A percentile compares a stretch with the other conserved stretches of the same genome.
Evolutionary conservation across 2,888 invertebrate genomes (phyloP).

Genomic region (Neoitamus cyanurus): DNA sequence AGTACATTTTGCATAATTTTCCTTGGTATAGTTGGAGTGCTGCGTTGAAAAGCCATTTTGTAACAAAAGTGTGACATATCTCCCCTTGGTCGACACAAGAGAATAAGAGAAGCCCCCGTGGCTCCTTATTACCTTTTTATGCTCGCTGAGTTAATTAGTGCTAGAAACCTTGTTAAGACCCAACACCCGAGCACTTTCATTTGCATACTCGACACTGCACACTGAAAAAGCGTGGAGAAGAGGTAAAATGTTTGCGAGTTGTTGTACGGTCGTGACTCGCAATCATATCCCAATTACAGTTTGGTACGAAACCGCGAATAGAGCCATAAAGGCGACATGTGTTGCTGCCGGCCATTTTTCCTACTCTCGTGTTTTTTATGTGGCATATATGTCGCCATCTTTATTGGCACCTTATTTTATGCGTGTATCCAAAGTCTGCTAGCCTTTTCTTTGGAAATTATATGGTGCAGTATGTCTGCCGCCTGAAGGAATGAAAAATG

Average conservation of each 20-base stretch:
- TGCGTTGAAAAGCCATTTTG: not conserved
- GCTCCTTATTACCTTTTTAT: constrained; percentile 33
- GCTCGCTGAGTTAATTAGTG: constrained; percentile 27
- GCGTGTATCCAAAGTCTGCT: not conserved
- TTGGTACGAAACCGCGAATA: constrained; percentile 13
- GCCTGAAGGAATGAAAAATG: constrained; percentile 25
- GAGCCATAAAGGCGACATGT: constrained; percentile 41
- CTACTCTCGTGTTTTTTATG: not conserved
- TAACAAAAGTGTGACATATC: constrained; percentile 28
- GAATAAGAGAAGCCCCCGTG: constrained; percentile 5
- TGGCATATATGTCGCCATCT: constrained; percentile 31
- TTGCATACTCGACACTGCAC: not conserved
- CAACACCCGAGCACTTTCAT: constrained; percentile 37
- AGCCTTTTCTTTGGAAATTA: constrained; percentile 14
- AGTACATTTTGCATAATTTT: not conserved
- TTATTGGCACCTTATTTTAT: constrained; percentile 39
- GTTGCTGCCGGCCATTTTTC: constrained; percentile 40
- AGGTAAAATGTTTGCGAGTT: not conserved
- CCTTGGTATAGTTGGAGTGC: not conserved
- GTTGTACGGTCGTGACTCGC: not conserved
- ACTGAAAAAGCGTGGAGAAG: not conserved
- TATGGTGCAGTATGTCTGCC: constrained; percentile 25
- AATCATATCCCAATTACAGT: constrained; percentile 20
- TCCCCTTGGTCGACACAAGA: not conserved
- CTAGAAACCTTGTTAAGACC: constrained; percentile 34